Evolutionary conservation across 1,140 invertebrate genomes (phyloP), one percentile per base, ranked within the genome.

Genomic region (Dreissena polymorpha): DNA sequence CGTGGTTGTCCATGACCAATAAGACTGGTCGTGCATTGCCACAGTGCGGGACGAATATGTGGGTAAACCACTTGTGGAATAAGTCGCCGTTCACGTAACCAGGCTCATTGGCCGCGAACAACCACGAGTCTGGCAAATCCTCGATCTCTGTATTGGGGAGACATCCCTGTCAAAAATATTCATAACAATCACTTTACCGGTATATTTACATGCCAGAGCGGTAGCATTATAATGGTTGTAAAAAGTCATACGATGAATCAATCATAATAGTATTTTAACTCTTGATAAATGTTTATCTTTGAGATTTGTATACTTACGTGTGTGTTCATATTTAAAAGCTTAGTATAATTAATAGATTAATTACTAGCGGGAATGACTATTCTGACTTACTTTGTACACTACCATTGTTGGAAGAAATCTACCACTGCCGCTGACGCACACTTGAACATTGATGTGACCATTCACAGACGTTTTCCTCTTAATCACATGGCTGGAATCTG

Each of bases 1-100:
- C 85, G 84, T 93, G 93, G 86, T 93, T 86, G 60, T 85, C 85
- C 27, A 86, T 29, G 27, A 79, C 5, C 27, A 86, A 55, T n/a
- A 85, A 39, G 10, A 68, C 72, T 64, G 80, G 84, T 18, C 63
- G 25, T 21, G 2, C 71, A 55, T 39, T 67, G 10, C 57, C 57
- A 25, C 74, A 77, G 63, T 77, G n/a, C 13, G 60, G 57, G 13
- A 77, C 39, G n/a, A 65, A 77, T 12, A 49, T n/a, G 16, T 60
- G 16, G 16, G 21, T 23, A 23, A 60, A 60, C 57, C 57, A 60
- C 3, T 60, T 18, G 21, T 60, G 12, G 57, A 60, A 60, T n/a
- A 60, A n/a, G 21, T 60, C 57, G 16, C 16, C 21, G 21, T 60
- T 60, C 57, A 60, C 21, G 57, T n/a, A 6, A 23, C 57, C 57